Conservation (phyloP, 2,797 vertebrate genomes). For the Lutjanus argentimaculatus region DNA sequence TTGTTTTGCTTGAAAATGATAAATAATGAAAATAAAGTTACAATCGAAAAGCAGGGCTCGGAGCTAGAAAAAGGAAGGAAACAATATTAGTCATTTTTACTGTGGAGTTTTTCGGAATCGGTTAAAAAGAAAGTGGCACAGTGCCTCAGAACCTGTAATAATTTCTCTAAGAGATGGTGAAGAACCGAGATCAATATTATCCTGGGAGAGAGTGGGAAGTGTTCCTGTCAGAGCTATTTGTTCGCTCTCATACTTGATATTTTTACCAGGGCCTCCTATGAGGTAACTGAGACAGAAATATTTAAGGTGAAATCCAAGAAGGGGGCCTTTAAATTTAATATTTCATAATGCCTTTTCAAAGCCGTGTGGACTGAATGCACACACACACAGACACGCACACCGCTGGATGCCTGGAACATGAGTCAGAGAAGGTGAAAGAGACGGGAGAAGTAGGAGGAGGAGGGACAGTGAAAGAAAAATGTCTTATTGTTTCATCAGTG, state of each 20-base stretch:
- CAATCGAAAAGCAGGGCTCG: neutral
- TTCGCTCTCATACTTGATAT: constrained; percentile 56
- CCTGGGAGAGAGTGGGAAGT: constrained; percentile 60
- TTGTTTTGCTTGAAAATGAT: no score
- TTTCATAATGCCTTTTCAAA: constrained; percentile 54
- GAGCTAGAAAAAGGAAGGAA: neutral
- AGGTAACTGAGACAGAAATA: constrained; percentile 63
- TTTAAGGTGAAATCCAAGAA: constrained; percentile 61
- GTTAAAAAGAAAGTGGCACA: neutral
- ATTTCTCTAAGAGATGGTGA: constrained; percentile 16
- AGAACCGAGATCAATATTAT: constrained; percentile 47
- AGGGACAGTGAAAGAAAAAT: constrained; percentile 12
- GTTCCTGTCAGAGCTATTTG: constrained; percentile 57
- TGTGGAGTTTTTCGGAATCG: neutral
- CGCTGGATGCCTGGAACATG: constrained; percentile 50
- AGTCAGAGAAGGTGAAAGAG: constrained; percentile 51
- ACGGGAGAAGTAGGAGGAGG: constrained; percentile 36
- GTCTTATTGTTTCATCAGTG: constrained; percentile 21
- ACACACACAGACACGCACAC: neutral
- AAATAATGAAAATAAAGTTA: neutral
- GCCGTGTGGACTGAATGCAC: constrained; percentile 7
- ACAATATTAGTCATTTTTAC: neutral
- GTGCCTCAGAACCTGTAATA: constrained; percentile 18
- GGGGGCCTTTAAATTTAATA: constrained; percentile 40
- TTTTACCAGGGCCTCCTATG: constrained; percentile 61